Base-by-base conservation (phyloP, 2,797 vertebrate species). In the Argya squamiceps region DNA sequence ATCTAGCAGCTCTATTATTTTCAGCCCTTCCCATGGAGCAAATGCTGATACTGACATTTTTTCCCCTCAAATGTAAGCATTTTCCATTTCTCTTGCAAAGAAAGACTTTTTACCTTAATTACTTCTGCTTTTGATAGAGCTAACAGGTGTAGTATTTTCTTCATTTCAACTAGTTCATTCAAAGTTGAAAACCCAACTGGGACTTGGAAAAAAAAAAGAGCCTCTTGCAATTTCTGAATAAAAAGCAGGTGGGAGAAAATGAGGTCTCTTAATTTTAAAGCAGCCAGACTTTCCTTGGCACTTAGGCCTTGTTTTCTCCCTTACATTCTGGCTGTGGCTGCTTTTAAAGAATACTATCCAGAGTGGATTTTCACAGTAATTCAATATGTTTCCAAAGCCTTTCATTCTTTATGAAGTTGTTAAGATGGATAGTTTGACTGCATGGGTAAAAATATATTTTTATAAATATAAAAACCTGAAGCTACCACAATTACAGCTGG, bases 161-260 rank as follows among this genome's bases (percentile, higher is more conserved):
- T 91, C 50, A 59, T 78, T 73, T 92, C n/a, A 12, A 47, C 64
- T 78, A 47, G 37, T 58, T 89, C n/a, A 91, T 71, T 95, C 71
- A 47, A 95, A 95, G 58, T 19, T 89, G 79, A 96, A 92, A 94
- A 84, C 39, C 43, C 30, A 5, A 49, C 7, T 65, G 89, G 82
- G 87, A 93, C 49, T 1, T 71, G 23, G 14, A 8, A 79, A 36
- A 24, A 15, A 69, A 24, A 13, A 67, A 36, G 11, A 21, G 32
- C 11, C 23, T 86, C 65, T 92, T 81, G 29, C 44, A 95, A 52
- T 46, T 26, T 37, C 79, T 23, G 58, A 89, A 65, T 81, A 83
- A 97, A 80, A 77, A 73, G 74, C 29, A 90, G 79, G 82, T 89
- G 53, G 56, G 30, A 94, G 34, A 93, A 93, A 96, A 92, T 55